Base-by-base conservation (phyloP, 2,888 invertebrate genomes). In the Magallana nippona region DNA sequence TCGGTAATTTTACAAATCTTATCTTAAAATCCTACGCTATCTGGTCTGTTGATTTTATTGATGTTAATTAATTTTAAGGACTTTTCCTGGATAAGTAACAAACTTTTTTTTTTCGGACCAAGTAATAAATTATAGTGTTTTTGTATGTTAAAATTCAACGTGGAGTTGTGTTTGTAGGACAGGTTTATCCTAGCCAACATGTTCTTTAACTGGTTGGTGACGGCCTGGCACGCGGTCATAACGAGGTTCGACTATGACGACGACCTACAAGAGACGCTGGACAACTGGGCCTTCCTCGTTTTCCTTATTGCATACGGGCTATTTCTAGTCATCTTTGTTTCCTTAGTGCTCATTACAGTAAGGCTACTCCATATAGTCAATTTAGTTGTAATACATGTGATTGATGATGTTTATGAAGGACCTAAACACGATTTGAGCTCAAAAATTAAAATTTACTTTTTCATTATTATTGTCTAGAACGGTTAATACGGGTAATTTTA, bases 181-280 rank as follows among this genome's bases (percentile, higher is more conserved):
- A 84, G 86, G 8, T 89, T 88, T 63, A 82, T 89, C 56, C 81
- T 89, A 44, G 84, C 86, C 1, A 86, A 87, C 10, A 87, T 89
- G 86, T 82, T 88, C 55, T 87, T 89, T 71, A 87, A 83, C 63
- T 88, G 85, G 5, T 78, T 86, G 11, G 86, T 89, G 22, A 86
- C 87, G 17, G 83, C 89, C n/a, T 89, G 89, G 89, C 89, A 89
- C 78, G 89, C 89, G 22, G 77, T 89, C 55, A 78, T 89, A 62
- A 87, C 89, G 13, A 82, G 88, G 32, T 88, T 89, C 62, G 71
- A 83, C 5, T 86, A 87, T 55, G 80, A 88, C 56, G 44, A 19
- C 1, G 57, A 22, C 15, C 85, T 88, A 2, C 89, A 89, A 56
- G 81, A 83, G 19, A 60, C 55, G 0, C 83, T 89, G 83, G 89